Evolutionary conservation across 2,888 invertebrate genomes (phyloP).

Genomic region (Eristalis intricaria): DNA sequence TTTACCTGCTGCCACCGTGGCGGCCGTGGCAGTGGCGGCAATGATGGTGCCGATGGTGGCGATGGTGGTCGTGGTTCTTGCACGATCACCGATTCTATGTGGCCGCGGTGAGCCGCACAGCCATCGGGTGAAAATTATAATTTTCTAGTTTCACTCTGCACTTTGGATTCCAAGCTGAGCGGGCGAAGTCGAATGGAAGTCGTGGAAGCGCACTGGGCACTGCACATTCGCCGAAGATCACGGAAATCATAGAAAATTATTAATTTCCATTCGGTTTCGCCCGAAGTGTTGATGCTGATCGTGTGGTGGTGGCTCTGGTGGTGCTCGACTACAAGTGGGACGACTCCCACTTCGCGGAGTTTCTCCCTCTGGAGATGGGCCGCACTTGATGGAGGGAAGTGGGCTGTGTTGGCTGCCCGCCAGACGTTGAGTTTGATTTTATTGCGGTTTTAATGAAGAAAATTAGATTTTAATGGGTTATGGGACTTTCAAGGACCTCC

Average conservation of each 20-base stretch:
- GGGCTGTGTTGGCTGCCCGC: background rate
- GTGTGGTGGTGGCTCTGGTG: background rate
- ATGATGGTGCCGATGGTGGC: background rate
- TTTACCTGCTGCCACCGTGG: constrained; percentile 25
- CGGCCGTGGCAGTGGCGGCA: background rate
- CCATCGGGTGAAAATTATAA: constrained; percentile 57
- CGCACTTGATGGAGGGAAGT: background rate
- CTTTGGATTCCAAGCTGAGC: background rate
- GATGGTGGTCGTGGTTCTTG: background rate
- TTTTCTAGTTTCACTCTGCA: constrained; percentile 34
- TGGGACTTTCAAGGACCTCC: background rate
- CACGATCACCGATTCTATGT: background rate
- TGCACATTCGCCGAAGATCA: constrained; percentile 51
- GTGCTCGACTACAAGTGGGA: constrained; percentile 4
- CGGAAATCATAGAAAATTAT: constrained; percentile 56
- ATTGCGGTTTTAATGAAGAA: constrained; percentile 24
- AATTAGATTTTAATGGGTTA: constrained; percentile 18
- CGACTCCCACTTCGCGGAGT: constrained; percentile 38
- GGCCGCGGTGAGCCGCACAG: constrained; percentile 2
- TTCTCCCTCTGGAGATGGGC: background rate
- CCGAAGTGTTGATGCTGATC: constrained; percentile 20
- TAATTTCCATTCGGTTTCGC: constrained; percentile 52
- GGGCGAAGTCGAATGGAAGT: constrained; percentile 7
- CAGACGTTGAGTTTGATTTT: constrained; percentile 17
- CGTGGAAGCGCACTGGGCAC: constrained; percentile 52